Conservation (phyloP, 2,113 vertebrate species). For the Melanerpes formicivorus region DNA sequence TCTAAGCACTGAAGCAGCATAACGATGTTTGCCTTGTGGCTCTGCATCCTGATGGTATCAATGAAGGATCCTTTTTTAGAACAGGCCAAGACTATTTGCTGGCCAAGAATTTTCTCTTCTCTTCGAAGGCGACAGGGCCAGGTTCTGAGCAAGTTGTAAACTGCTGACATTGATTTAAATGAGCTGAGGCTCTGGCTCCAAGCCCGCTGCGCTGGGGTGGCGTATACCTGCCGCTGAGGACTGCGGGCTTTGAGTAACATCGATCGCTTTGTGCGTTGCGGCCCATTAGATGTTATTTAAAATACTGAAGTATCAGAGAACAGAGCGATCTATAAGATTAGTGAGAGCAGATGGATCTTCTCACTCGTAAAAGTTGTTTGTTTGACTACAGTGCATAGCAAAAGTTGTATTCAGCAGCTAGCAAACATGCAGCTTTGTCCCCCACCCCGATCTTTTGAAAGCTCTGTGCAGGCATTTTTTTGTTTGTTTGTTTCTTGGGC, state of each 20-base stretch:
- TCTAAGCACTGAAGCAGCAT: not conserved
- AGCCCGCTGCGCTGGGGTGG: not conserved
- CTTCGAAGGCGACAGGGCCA: not conserved
- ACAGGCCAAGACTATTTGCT: not conserved
- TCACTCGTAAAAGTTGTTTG: constrained; percentile 44
- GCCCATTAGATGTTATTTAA: constrained; percentile 42
- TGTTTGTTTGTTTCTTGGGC: not conserved
- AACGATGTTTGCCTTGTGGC: not conserved
- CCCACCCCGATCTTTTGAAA: not conserved
- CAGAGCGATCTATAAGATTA: constrained; percentile 7
- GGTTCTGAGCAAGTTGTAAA: not conserved
- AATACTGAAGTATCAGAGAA: constrained; percentile 31
- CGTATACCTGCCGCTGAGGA: constrained; percentile 15
- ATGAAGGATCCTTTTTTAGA: not conserved
- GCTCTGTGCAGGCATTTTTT: not conserved
- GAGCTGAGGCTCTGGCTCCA: constrained; percentile 15
- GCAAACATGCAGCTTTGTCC: not conserved
- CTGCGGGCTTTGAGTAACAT: not conserved
- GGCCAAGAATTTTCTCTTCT: not conserved
- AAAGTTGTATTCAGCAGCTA: constrained; percentile 19
- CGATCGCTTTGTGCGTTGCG: not conserved
- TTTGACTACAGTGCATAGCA: constrained; percentile 30
- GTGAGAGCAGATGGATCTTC: constrained; percentile 25
- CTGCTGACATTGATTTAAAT: constrained; percentile 16
- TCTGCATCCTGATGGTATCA: not conserved